Conservation (phyloP, 64 coral and sea anemone species). For the Catalaphyllia jardinei region DNA sequence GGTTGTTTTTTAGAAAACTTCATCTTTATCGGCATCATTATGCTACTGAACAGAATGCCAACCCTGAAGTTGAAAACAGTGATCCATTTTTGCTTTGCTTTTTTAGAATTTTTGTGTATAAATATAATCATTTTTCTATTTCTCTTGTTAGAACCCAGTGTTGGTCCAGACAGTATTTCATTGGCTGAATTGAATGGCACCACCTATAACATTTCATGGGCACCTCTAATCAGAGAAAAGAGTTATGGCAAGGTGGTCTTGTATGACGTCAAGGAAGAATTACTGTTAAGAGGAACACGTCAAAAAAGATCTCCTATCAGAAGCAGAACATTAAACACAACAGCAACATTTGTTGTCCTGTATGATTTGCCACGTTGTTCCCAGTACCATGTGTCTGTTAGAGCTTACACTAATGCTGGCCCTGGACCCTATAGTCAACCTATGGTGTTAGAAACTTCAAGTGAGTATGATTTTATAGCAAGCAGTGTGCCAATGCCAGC, state of each 20-base stretch:
- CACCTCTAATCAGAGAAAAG: background rate
- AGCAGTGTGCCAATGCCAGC: too few species aligned
- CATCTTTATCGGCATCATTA: too few species aligned
- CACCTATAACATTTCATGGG: conserved; percentile 36
- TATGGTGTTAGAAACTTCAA: background rate
- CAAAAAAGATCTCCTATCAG: background rate
- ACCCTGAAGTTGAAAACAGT: too few species aligned
- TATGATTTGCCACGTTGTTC: background rate
- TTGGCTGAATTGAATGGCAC: background rate
- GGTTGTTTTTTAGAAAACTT: too few species aligned
- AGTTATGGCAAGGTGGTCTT: background rate
- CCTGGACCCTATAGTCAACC: background rate
- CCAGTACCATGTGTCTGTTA: background rate
- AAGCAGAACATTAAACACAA: background rate
- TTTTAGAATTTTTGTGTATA: too few species aligned
- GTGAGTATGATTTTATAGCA: background rate
- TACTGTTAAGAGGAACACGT: background rate
- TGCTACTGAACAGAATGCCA: too few species aligned
- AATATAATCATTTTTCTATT: too few species aligned
- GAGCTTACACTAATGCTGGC: background rate
- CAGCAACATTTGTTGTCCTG: background rate
- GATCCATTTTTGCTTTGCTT: too few species aligned
- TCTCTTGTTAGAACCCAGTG: background rate
- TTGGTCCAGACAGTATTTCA: background rate
- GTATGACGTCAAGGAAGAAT: background rate